These are phyloP conservation scores for Metopolophium dirhodum DNA, from an alignment of 1,140 invertebrate genomes.

Conservation along the genomic window DNA sequence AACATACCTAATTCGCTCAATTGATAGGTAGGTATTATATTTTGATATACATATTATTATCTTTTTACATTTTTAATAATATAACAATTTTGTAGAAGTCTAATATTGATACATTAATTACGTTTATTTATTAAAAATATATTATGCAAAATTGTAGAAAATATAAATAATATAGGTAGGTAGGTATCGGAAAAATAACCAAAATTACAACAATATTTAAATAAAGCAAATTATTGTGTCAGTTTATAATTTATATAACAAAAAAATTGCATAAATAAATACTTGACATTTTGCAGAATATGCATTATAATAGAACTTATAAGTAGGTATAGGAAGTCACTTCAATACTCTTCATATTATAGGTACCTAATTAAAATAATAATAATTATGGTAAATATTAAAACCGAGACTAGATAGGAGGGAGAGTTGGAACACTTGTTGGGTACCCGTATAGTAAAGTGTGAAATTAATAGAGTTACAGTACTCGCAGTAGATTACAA, in stretches of 20 bases:
- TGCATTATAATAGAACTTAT: background rate
- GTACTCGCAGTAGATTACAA: background rate
- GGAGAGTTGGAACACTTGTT: background rate
- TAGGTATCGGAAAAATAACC: background rate
- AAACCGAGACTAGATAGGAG: background rate
- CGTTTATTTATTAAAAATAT: background rate
- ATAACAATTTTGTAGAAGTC: background rate
- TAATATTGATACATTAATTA: background rate
- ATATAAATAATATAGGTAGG: background rate
- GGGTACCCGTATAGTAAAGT: background rate
- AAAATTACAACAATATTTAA: background rate
- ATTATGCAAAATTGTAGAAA: background rate
- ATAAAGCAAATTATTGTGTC: background rate
- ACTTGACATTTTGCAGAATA: background rate
- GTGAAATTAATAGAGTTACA: background rate
- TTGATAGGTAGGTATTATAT: background rate
- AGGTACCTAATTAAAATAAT: background rate
- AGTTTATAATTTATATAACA: background rate
- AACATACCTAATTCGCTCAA: background rate
- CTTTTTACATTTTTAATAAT: background rate
- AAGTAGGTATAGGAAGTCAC: background rate
- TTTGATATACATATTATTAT: background rate
- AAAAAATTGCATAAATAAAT: background rate
- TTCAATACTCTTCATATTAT: background rate
- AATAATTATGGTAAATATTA: slow-evolving; percentile 4